Percentiles rank a stretch among this genome's conserved stretches.
Conservation (phyloP, 2,888 invertebrate genomes). For the Orchestes rusci region DNA sequence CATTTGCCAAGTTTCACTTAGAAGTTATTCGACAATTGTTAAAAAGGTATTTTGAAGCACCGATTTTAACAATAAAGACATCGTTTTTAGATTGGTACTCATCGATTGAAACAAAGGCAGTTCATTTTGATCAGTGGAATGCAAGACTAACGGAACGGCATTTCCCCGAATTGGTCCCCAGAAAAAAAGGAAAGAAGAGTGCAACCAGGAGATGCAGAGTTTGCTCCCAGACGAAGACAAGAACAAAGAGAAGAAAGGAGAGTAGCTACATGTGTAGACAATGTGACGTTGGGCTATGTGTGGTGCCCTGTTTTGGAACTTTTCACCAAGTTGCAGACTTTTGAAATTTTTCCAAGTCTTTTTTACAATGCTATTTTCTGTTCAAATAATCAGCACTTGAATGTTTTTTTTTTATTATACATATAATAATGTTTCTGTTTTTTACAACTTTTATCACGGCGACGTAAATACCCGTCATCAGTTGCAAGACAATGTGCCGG, state of each 20-base stretch:
- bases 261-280: constrained; percentile 15
- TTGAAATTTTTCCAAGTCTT: too few relatives aligned
- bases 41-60: not conserved
- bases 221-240: constrained; percentile 11
- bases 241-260: constrained; percentile 10
- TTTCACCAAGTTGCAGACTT: constrained; percentile 3
- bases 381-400: too few relatives aligned
- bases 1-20: too few relatives aligned
- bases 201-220: constrained; percentile 17
- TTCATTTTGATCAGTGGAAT: constrained; percentile 1
- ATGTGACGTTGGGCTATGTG: constrained; percentile 12
- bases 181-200: constrained; percentile 8
- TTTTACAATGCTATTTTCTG: too few relatives aligned
- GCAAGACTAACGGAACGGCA: not conserved
- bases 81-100: not conserved
- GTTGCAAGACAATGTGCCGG: too few relatives aligned
- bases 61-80: not conserved
- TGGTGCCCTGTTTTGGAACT: constrained; percentile 12
- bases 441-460: too few relatives aligned
- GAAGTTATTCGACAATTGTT: not conserved
- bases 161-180: constrained; percentile 3
- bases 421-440: too few relatives aligned
- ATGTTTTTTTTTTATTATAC: too few relatives aligned
- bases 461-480: too few relatives aligned
- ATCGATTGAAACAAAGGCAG: not conserved